phyloP scores from a whole-genome alignment of 1,140 invertebrate species.

The Phymorhynchus buccinoides region DNA sequence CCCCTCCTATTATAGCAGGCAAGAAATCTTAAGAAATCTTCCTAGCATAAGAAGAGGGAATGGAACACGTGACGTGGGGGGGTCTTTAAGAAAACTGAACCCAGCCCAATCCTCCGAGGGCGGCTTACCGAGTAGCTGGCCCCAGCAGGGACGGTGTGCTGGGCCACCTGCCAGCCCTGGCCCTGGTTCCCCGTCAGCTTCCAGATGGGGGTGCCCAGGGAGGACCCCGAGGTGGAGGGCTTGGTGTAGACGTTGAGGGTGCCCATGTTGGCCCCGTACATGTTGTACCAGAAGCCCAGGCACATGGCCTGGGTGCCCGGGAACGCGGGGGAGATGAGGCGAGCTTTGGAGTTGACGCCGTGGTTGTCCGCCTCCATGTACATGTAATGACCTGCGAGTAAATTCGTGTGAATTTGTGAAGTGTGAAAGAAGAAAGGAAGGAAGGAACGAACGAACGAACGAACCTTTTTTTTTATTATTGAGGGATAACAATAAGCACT shows the following conservation, averaged over 20 bases:
- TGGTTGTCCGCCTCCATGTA: slow-evolving; percentile 68
- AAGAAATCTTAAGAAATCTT: too few relatives aligned
- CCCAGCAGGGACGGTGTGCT: slow-evolving; percentile 54
- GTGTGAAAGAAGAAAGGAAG: not conserved
- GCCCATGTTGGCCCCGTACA: slow-evolving; percentile 63
- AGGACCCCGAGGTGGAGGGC: slow-evolving; percentile 29
- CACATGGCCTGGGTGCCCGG: slow-evolving; percentile 52
- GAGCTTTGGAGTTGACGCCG: slow-evolving; percentile 54
- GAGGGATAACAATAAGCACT: too few relatives aligned
- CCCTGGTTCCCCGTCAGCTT: slow-evolving; percentile 62
- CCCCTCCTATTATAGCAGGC: too few relatives aligned
- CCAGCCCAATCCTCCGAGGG: too few relatives aligned
- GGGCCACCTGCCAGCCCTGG: slow-evolving; percentile 62
- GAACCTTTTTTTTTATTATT: too few relatives aligned
- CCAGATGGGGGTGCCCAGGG: slow-evolving; percentile 54
- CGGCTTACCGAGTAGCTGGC: slow-evolving; percentile 53
- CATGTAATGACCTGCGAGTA: slow-evolving; percentile 60
- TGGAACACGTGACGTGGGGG: too few relatives aligned
- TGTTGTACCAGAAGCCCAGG: slow-evolving; percentile 66
- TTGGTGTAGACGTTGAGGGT: slow-evolving; percentile 58
- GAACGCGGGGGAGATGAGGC: slow-evolving; percentile 51
- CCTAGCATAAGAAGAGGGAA: too few relatives aligned
- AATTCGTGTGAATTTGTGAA: not conserved
- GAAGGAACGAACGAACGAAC: too few relatives aligned
- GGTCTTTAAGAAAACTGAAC: too few relatives aligned